phyloP scores from a whole-genome alignment of 2,888 invertebrate genomes.

The Galerucella nymphaeae region DNA sequence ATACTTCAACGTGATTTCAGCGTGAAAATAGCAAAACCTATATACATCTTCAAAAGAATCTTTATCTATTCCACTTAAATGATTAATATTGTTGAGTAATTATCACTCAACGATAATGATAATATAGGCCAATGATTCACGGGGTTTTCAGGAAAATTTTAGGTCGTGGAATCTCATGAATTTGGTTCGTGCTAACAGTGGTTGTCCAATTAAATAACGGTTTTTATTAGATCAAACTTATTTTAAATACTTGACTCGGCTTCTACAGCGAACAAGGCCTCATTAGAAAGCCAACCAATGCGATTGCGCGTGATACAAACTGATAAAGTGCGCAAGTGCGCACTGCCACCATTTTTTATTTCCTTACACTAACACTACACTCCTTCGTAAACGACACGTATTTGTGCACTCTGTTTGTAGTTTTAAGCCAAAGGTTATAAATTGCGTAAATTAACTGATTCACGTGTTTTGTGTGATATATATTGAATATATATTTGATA shows the following conservation, averaged over 20 bases:
- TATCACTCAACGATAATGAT: no score
- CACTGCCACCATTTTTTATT: slow-evolving; percentile 13
- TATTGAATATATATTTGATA: slow-evolving; percentile 9
- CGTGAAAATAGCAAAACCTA: no score
- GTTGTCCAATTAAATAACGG: background rate
- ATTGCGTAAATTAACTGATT: slow-evolving; percentile 11
- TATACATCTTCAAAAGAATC: no score
- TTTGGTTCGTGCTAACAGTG: background rate
- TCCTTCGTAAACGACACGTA: background rate
- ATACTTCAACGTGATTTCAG: no score
- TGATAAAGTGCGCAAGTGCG: slow-evolving; percentile 12
- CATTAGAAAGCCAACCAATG: background rate
- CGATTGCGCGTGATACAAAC: background rate
- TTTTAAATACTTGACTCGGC: background rate
- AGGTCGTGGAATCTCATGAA: background rate
- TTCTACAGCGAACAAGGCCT: background rate
- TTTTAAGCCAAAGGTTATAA: slow-evolving; percentile 6
- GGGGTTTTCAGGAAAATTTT: background rate
- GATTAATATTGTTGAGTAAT: no score
- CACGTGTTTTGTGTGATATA: slow-evolving; percentile 15
- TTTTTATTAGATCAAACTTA: background rate
- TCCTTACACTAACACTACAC: no score
- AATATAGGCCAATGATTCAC: background rate
- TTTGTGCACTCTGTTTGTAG: background rate
- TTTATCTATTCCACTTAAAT: background rate